Evolutionary conservation across 1,140 invertebrate species (phyloP).

Genomic region (Trichonephila inaurata): DNA sequence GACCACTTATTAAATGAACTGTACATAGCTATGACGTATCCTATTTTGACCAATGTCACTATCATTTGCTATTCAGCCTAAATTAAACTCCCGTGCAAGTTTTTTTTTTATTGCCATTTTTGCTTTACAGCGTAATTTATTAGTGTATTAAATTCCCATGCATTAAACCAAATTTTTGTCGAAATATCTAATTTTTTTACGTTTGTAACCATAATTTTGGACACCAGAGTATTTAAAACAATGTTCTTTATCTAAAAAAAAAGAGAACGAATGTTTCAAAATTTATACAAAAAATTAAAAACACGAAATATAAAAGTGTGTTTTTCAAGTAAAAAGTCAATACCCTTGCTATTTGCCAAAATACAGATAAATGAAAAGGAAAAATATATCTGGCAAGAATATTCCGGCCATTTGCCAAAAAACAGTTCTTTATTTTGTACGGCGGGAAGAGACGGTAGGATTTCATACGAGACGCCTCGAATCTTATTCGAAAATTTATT

Average conservation of each 20-base stretch:
- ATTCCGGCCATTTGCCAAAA: neutral
- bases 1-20: too few relatives aligned
- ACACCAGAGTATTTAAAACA: neutral
- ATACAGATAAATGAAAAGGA: neutral
- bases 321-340: neutral
- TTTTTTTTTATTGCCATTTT: too few relatives aligned
- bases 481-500: constrained; percentile 7
- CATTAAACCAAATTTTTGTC: too few relatives aligned
- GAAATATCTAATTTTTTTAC: too few relatives aligned
- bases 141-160: too few relatives aligned
- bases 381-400: constrained; percentile 17
- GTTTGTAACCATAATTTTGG: too few relatives aligned
- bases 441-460: neutral
- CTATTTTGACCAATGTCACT: too few relatives aligned
- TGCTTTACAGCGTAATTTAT: too few relatives aligned
- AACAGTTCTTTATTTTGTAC: neutral
- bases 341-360: constrained; percentile 9
- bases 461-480: constrained; percentile 19
- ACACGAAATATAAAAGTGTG: neutral
- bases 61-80: too few relatives aligned
- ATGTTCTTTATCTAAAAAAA: neutral
- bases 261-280: neutral
- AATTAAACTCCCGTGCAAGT: too few relatives aligned
- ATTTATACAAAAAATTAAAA: neutral
- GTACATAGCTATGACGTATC: too few relatives aligned